Conservation (phyloP, 1,140 invertebrate species). For the Sinella curviseta region DNA sequence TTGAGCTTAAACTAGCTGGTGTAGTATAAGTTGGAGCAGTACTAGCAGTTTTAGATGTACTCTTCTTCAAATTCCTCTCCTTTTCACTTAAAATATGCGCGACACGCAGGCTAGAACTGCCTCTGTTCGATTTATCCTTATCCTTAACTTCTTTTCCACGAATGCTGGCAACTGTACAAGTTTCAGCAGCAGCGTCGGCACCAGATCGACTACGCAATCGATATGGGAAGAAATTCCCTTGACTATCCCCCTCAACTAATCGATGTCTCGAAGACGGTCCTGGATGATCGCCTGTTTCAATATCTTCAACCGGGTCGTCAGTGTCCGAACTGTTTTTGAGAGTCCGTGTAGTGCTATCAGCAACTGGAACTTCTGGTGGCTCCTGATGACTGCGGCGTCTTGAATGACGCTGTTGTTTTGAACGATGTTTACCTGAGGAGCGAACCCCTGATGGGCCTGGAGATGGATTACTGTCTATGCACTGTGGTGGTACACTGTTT, state of each 20-base stretch:
- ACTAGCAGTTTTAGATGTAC: slow-evolving; percentile 4
- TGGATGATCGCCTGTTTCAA: neutral
- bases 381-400: slow-evolving; percentile 13
- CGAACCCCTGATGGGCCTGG: neutral
- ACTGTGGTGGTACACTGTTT: neutral
- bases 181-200: slow-evolving; percentile 22
- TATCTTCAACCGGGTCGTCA: slow-evolving; percentile 10
- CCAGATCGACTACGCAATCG: slow-evolving; percentile 39
- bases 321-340: slow-evolving; percentile 29
- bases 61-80: slow-evolving; percentile 41
- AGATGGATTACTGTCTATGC: neutral
- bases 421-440: neutral
- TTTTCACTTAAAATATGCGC: slow-evolving; percentile 47
- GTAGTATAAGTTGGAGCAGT: neutral
- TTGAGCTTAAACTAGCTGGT: neutral
- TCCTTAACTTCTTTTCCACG: slow-evolving; percentile 4
- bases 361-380: neutral
- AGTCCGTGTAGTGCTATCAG: slow-evolving; percentile 13
- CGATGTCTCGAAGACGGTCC: slow-evolving; percentile 32
- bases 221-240: slow-evolving; percentile 33
- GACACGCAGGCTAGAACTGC: slow-evolving; percentile 25
- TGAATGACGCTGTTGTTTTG: neutral
- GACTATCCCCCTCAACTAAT: neutral
- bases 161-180: neutral
- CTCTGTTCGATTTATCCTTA: neutral